These are phyloP conservation scores for Conus betulinus DNA, from an alignment of 1,140 invertebrate species.

Conservation along the genomic window DNA sequence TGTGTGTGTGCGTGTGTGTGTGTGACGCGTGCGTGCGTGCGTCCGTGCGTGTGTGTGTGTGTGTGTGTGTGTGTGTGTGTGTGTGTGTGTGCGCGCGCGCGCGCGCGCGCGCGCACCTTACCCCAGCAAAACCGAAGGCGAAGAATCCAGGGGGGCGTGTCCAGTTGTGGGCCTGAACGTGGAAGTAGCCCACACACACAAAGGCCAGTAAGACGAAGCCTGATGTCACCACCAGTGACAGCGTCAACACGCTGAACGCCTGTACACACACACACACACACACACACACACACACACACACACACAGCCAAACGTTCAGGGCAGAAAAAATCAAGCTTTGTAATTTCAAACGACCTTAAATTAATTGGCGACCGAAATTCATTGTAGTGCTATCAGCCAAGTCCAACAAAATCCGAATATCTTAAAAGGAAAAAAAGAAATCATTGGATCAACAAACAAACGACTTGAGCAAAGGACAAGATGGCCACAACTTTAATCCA, in stretches of 20 bases:
- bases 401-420: too few relatives aligned
- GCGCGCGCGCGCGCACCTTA: conserved; percentile 36
- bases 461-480: too few relatives aligned
- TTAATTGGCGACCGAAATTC: background rate
- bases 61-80: too few relatives aligned
- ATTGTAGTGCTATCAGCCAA: background rate
- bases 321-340: background rate
- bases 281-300: background rate
- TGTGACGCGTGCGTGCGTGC: too few relatives aligned
- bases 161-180: conserved; percentile 75
- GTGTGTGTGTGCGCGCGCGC: too few relatives aligned
- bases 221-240: conserved; percentile 68
- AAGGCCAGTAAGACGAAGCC: conserved; percentile 71
- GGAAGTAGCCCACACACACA: conserved; percentile 74
- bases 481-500: too few relatives aligned
- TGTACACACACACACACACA: conserved; percentile 41
- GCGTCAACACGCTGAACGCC: conserved; percentile 66
- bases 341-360: background rate
- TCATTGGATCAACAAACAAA: too few relatives aligned
- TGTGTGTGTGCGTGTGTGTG: too few relatives aligned
- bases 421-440: too few relatives aligned
- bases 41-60: too few relatives aligned
- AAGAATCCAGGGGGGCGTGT: conserved; percentile 74
- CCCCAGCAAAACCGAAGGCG: conserved; percentile 69
- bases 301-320: background rate